A percentile compares a stretch with the other conserved stretches of the same genome.
Evolutionary conservation across 2,113 vertebrate genomes (phyloP).

Genomic region (Callocephalon fimbriatum): DNA sequence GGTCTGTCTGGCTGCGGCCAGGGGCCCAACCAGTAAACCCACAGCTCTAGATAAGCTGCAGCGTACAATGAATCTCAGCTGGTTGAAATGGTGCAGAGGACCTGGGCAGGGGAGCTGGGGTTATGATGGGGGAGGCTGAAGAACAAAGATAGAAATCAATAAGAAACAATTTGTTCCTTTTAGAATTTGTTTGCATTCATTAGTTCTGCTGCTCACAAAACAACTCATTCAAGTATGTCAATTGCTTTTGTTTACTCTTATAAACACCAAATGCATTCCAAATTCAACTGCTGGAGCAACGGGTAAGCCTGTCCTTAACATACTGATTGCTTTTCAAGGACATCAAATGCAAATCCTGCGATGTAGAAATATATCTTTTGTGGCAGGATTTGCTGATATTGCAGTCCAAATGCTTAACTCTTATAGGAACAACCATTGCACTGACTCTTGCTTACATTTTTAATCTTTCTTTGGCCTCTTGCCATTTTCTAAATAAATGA

Average conservation of each 20-base stretch:
- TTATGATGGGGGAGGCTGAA: background rate
- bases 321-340: background rate
- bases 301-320: background rate
- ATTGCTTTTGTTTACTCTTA: background rate
- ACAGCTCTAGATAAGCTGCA: background rate
- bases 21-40: background rate
- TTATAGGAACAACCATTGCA: slow-evolving; percentile 40
- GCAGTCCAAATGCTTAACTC: slow-evolving; percentile 50
- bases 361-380: slow-evolving; percentile 22
- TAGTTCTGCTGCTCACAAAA: slow-evolving; percentile 7
- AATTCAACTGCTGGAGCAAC: background rate
- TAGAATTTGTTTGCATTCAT: slow-evolving; percentile 12
- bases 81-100: background rate
- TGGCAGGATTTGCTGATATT: slow-evolving; percentile 44
- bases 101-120: background rate
- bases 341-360: slow-evolving; percentile 5
- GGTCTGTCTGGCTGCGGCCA: background rate
- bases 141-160: background rate
- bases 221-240: background rate
- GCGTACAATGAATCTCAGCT: background rate
- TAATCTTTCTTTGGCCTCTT: slow-evolving; percentile 43
- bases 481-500: slow-evolving; percentile 64
- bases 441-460: slow-evolving; percentile 54
- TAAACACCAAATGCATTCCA: slow-evolving; percentile 5
- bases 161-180: slow-evolving; percentile 15